Percentiles rank a stretch among this genome's conserved stretches.
Conservation (phyloP, 2,113 vertebrate species). For the Crotophaga sulcirostris region DNA sequence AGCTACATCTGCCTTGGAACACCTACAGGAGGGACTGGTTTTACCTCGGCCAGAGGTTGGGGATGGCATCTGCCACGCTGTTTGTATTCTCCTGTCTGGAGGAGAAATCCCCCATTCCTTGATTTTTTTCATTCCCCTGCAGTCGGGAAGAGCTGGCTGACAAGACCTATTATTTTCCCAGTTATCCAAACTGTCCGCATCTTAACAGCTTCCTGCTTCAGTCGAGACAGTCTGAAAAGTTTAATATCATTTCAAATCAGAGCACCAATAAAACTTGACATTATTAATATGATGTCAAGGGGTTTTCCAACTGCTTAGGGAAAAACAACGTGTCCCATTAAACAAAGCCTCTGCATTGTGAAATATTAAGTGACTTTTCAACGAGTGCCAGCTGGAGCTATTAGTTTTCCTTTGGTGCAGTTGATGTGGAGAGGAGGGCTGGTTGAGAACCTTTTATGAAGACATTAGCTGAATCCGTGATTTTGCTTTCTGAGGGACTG, state of each 20-base stretch:
- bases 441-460: slow-evolving; percentile 59
- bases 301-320: slow-evolving; percentile 71
- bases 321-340: slow-evolving; percentile 74
- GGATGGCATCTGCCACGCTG: accelerated
- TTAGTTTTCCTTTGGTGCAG: slow-evolving; percentile 68
- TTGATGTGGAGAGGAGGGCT: slow-evolving; percentile 36
- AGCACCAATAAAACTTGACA: slow-evolving; percentile 78
- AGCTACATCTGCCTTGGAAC: neutral
- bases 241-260: slow-evolving; percentile 80
- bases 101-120: accelerated
- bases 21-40: too few relatives aligned
- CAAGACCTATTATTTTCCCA: slow-evolving; percentile 32
- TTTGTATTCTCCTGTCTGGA: accelerated
- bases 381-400: slow-evolving; percentile 71
- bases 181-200: slow-evolving; percentile 46
- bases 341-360: slow-evolving; percentile 64
- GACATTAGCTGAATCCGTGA: neutral
- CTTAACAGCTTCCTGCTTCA: slow-evolving; percentile 69
- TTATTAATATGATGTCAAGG: slow-evolving; percentile 80
- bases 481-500: slow-evolving; percentile 16
- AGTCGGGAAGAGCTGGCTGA: neutral
- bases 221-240: slow-evolving; percentile 75
- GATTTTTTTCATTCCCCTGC: neutral
- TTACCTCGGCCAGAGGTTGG: accelerated
- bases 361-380: slow-evolving; percentile 79